phyloP scores from a whole-genome alignment of 2,888 invertebrate species.

The Epistrophella euchroma region DNA sequence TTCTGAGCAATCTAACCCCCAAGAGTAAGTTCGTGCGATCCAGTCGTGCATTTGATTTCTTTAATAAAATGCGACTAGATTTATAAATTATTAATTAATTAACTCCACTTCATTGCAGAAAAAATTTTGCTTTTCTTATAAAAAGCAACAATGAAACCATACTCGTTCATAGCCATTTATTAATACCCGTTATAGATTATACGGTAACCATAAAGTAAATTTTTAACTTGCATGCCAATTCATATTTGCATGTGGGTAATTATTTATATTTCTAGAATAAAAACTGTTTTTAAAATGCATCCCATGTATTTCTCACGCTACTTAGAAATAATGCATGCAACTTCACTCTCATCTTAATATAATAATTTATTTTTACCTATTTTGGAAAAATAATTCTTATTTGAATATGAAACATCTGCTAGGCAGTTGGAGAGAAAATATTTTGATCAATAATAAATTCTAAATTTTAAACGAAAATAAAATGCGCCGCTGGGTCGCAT shows the following conservation, averaged over 20 bases:
- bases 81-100: background rate
- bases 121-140: background rate
- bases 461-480: background rate
- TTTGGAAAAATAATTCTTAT: background rate
- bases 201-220: background rate
- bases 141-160: background rate
- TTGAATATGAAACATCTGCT: conserved; percentile 29
- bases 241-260: background rate
- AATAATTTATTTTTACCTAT: background rate
- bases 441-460: background rate
- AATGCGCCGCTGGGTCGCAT: no score
- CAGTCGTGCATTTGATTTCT: no score
- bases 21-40: no score
- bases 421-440: background rate
- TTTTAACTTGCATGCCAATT: background rate
- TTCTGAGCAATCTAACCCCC: no score
- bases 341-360: background rate
- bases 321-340: conserved; percentile 13
- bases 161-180: background rate
- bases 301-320: conserved; percentile 4
- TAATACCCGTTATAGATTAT: background rate
- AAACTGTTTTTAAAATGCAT: conserved; percentile 12
- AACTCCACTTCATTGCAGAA: background rate
- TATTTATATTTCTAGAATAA: background rate
- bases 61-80: no score